Evolutionary conservation across 2,888 invertebrate species (phyloP), one percentile per base, ranked within the genome.

Genomic region (Agrotis clavis): DNA sequence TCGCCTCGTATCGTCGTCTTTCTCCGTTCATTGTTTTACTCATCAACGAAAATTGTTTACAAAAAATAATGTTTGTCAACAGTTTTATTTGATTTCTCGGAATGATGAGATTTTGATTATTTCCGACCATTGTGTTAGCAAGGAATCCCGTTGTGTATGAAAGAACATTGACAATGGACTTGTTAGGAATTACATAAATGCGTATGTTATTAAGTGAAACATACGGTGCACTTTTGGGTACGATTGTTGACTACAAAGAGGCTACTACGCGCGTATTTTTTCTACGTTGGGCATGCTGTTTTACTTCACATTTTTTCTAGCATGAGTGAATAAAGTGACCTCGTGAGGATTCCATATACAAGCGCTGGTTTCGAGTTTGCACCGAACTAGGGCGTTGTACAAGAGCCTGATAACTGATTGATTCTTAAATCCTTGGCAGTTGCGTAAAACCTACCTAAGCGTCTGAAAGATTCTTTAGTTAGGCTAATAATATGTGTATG

Each of bases 61-160:
- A 69, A 69, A 45, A 67, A 67, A 67, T 18, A 0, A 62, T 68
- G 66, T 71, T 81, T 68, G 77, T 83, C 76, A 86, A 65, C 83
- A 77, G 54, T 75, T 74, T 74, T 74, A 76, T 77, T 77, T 86
- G 71, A 64, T 74, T 82, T 73, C 76, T 84, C 64, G 81, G 85
- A 85, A 86, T 85, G 83, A 81, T 74, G 62, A 73, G 74, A 79
- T 77, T 86, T 79, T 74, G 74, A 79, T 73, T 65, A 73, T 82
- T 75, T 87, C 80, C 85, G 77, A 67, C 75, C 61, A 82, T 87
- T 87, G 84, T 86, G n/a, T 57, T 66, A 18, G 48, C 13, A 16
- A 68, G 66, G 75, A 71, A 85, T 83, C 72, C 68, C 69, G 67
- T 74, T 83, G 71, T 81, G 73, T 77, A 74, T 76, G 57, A 67